Conservation (phyloP, 2,797 vertebrate species). For the Hemibagrus guttatus region DNA sequence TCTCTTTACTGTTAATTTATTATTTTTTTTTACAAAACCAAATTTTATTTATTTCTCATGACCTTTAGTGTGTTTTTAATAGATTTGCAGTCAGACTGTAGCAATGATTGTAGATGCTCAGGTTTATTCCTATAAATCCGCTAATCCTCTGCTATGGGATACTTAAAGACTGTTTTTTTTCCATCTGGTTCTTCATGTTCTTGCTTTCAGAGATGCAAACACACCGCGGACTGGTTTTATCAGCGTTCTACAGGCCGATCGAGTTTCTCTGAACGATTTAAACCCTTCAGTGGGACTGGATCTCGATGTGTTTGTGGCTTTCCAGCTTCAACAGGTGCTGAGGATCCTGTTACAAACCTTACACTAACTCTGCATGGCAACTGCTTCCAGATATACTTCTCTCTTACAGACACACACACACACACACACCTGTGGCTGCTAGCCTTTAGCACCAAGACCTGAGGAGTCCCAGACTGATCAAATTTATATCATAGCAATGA, state of each 20-base stretch:
- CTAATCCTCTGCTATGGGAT: not conserved
- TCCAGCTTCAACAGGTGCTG: conserved; percentile 52
- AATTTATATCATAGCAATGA: not conserved
- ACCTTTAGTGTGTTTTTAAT: not conserved
- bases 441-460: not conserved
- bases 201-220: not conserved
- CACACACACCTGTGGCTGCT: not conserved
- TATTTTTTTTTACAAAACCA: not conserved
- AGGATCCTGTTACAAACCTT: conserved; percentile 61
- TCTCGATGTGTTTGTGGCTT: not conserved
- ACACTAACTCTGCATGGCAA: conserved; percentile 61
- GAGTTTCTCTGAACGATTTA: not conserved
- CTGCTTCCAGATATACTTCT: conserved; percentile 45
- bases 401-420: not conserved
- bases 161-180: not conserved
- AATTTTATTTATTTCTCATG: not conserved
- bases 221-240: not conserved
- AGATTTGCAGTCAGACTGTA: not conserved
- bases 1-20: not conserved
- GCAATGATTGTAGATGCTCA: not conserved
- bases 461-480: not conserved
- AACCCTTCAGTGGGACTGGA: not conserved
- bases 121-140: not conserved
- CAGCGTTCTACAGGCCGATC: not conserved
- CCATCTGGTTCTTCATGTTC: not conserved